Conservation (phyloP, 2,113 vertebrate genomes). For the Periophthalmodon schlosseri region DNA sequence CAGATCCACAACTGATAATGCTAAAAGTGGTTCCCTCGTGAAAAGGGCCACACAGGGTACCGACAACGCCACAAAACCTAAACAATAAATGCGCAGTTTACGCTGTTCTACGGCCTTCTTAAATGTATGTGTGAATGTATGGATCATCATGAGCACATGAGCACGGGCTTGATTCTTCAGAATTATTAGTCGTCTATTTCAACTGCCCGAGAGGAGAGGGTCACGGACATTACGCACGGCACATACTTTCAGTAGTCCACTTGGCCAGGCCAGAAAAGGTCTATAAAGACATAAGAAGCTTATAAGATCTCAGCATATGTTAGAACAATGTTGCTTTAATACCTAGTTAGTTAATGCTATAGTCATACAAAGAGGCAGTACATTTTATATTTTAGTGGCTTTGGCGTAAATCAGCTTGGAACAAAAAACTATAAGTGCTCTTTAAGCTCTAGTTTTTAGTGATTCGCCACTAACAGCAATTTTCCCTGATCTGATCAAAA, state of each 20-base stretch:
- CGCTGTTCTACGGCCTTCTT: background rate
- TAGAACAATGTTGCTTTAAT: constrained; percentile 74
- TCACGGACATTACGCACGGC: constrained; percentile 62
- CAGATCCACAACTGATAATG: constrained; percentile 75
- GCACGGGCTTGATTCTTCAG: constrained; percentile 57
- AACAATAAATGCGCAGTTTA: background rate
- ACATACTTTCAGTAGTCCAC: constrained; percentile 65
- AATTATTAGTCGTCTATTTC: constrained; percentile 71
- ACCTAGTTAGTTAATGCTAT: constrained; percentile 73
- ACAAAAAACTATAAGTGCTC: background rate
- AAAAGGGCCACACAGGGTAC: constrained; percentile 47
- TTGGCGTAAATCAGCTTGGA: background rate
- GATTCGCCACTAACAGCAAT: constrained; percentile 28
- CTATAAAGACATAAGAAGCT: constrained; percentile 73
- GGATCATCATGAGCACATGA: background rate
- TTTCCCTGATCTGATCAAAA: constrained; percentile 77
- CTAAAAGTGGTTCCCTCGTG: constrained; percentile 62
- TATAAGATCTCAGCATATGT: constrained; percentile 76
- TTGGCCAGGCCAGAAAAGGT: constrained; percentile 48
- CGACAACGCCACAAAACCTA: background rate
- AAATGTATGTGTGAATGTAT: background rate
- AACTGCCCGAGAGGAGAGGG: constrained; percentile 60
- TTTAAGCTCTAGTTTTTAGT: constrained; percentile 14
- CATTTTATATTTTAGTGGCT: constrained; percentile 1
- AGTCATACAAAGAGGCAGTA: constrained; percentile 41